Conservation (phyloP, 2,888 invertebrate species). For the Nyleta sp. region DNA sequence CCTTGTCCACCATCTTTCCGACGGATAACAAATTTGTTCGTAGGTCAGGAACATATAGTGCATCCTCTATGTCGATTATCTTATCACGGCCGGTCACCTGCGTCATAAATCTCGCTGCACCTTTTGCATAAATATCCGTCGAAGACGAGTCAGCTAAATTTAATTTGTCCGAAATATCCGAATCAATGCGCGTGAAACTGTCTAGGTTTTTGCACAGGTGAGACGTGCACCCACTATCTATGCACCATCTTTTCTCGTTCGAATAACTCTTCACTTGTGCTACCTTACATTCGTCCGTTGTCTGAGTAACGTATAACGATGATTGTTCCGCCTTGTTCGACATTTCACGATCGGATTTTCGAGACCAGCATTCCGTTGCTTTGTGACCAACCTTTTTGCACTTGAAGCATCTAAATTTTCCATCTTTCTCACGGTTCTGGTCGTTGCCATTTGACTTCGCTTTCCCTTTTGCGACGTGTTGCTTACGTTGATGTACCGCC, state of each 20-base stretch:
- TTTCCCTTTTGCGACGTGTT: too few relatives aligned
- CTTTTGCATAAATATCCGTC: constrained; percentile 19
- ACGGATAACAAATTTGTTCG: constrained; percentile 36
- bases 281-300: too few relatives aligned
- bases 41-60: constrained; percentile 31
- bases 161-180: not conserved
- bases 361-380: too few relatives aligned
- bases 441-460: too few relatives aligned
- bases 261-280: too few relatives aligned
- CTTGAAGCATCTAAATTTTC: too few relatives aligned
- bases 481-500: too few relatives aligned
- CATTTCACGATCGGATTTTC: too few relatives aligned
- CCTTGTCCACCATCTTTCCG: constrained; percentile 28
- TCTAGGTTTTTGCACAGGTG: constrained; percentile 47
- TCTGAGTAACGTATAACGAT: too few relatives aligned
- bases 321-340: too few relatives aligned
- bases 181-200: constrained; percentile 1
- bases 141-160: constrained; percentile 14
- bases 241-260: not conserved
- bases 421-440: too few relatives aligned
- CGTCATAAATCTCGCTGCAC: constrained; percentile 24
- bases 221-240: constrained; percentile 53
- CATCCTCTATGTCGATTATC: constrained; percentile 3
- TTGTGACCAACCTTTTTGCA: too few relatives aligned
- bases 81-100: not conserved